Evolutionary conservation across 1,140 invertebrate genomes (phyloP).

Genomic region (Acromyrmex heyeri): DNA sequence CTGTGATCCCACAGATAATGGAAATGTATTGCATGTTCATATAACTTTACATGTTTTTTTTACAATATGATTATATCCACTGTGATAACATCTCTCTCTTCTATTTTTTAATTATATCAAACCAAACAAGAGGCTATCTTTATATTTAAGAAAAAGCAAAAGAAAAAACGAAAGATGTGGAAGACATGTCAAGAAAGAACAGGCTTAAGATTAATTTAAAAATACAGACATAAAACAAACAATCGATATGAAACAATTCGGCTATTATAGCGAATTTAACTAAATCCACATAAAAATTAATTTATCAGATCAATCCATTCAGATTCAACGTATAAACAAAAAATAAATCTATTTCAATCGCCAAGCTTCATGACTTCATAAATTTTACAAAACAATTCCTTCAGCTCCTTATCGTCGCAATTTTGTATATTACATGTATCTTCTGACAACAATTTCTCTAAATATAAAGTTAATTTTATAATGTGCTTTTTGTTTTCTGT

Average conservation of each 20-base stretch:
- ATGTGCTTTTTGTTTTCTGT: no score
- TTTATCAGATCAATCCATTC: background rate
- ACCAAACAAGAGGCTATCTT: background rate
- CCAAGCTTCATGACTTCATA: no score
- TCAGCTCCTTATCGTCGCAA: background rate
- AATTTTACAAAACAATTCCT: background rate
- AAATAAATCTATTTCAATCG: background rate
- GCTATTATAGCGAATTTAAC: background rate
- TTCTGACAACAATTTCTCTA: no score
- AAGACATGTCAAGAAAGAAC: no score
- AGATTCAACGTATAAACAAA: background rate
- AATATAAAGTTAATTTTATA: no score
- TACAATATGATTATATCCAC: background rate
- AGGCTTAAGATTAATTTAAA: background rate
- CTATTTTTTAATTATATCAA: background rate
- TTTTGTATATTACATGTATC: background rate
- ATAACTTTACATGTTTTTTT: background rate
- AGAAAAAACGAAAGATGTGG: background rate
- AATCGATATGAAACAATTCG: background rate
- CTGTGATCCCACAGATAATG: background rate
- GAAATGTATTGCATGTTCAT: background rate
- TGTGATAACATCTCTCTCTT: background rate
- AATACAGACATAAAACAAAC: background rate
- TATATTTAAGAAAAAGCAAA: background rate
- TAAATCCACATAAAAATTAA: background rate